These are phyloP conservation scores for Potamarius usumacintae DNA, from an alignment of 2,113 vertebrate species.

Conservation along the genomic window DNA sequence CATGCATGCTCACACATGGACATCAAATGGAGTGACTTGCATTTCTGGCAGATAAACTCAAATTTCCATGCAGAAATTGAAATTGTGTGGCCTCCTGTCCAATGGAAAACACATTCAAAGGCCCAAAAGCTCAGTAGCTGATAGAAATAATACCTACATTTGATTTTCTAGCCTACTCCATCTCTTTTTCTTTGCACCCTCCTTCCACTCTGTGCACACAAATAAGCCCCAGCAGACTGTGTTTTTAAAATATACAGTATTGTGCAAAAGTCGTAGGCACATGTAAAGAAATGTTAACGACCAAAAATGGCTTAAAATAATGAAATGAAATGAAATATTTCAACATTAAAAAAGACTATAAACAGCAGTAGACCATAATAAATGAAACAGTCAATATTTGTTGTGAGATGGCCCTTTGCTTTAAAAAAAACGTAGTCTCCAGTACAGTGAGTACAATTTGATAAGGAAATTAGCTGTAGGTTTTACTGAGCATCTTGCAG, in stretches of 20 bases:
- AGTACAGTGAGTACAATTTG: no score
- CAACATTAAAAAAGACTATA: no score
- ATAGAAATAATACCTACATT: background rate
- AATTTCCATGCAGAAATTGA: background rate
- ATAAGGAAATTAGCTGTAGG: no score
- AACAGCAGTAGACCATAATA: no score
- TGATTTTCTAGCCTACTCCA: background rate
- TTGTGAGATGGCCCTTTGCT: no score
- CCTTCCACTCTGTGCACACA: background rate
- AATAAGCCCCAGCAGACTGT: constrained; percentile 2
- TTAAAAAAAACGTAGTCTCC: no score
- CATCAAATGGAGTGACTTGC: background rate
- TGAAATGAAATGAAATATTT: no score
- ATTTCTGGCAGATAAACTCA: background rate
- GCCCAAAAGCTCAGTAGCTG: background rate
- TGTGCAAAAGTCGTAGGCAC: no score
- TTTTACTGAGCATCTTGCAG: no score
- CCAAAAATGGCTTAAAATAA: no score
- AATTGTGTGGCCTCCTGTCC: background rate
- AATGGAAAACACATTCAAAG: constrained; percentile 1
- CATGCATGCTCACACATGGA: background rate
- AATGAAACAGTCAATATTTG: no score
- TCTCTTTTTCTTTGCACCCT: background rate
- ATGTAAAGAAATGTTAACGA: no score
- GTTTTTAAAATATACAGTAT: background rate